Conservation (phyloP, 2,888 invertebrate species). For the Kryphioiulus occultus region DNA sequence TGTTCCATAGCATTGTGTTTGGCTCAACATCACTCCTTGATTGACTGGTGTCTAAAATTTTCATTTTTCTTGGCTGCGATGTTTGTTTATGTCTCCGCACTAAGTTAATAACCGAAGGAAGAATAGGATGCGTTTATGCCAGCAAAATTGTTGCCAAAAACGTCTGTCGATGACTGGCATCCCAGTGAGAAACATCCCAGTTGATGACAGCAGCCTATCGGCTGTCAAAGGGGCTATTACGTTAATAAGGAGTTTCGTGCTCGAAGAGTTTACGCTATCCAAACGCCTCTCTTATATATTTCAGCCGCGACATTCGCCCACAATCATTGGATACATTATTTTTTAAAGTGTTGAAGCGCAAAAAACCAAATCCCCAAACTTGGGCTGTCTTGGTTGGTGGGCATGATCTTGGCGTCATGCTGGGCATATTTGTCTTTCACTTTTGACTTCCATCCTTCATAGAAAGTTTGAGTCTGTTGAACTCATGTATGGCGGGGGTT, state of each 20-base stretch:
- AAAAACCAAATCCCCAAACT: background rate
- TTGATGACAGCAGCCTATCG: conserved; percentile 28
- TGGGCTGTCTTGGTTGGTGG: background rate
- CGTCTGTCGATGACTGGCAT: conserved; percentile 11
- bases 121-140: background rate
- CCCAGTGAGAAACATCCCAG: conserved; percentile 20
- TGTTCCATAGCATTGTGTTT: background rate
- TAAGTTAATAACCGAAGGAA: conserved; percentile 28
- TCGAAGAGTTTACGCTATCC: background rate
- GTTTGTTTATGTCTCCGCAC: conserved; percentile 21
- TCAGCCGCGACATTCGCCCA: background rate
- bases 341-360: background rate
- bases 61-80: background rate
- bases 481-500: too few species aligned
- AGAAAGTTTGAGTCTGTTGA: too few species aligned
- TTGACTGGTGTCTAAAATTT: conserved; percentile 33
- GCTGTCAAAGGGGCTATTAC: conserved; percentile 26
- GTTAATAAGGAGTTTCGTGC: conserved; percentile 34
- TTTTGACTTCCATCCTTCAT: background rate
- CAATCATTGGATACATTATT: background rate
- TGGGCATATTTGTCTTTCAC: background rate
- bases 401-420: background rate
- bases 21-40: background rate
- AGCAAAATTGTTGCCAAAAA: background rate
- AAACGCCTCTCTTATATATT: background rate